Percentiles rank a stretch among this genome's conserved stretches.
Conservation (phyloP, 2,113 vertebrate species). For the Atrichornis clamosus region DNA sequence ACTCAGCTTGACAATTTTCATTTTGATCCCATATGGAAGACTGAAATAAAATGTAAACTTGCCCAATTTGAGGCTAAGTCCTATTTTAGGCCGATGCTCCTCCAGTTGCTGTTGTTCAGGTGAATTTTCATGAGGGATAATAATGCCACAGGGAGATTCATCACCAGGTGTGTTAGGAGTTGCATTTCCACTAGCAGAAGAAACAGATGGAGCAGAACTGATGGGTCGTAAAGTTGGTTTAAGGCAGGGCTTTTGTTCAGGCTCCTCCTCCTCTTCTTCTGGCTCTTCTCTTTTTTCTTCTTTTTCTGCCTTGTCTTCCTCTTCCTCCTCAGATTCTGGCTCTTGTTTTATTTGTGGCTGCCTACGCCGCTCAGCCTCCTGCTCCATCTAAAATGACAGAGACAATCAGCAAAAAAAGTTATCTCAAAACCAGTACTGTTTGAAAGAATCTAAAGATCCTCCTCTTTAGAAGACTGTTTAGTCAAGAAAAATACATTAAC, state of each 20-base stretch:
- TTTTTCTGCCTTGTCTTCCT: constrained; percentile 86
- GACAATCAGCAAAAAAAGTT: neutral
- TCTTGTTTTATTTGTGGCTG: constrained; percentile 90
- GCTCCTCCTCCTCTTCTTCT: constrained; percentile 84
- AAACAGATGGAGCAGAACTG: constrained; percentile 91
- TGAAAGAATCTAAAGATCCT: neutral
- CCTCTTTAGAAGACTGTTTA: neutral
- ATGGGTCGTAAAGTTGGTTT: constrained; percentile 96
- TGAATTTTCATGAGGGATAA: constrained; percentile 98
- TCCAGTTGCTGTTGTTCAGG: constrained; percentile 90
- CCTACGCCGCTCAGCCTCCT: constrained; percentile 93
- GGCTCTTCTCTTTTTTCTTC: constrained; percentile 87
- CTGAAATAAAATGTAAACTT: constrained; percentile 36
- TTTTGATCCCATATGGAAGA: neutral
- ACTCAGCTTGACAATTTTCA: neutral
- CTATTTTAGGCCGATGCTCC: constrained; percentile 94
- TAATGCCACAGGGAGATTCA: constrained; percentile 97
- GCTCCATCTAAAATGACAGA: constrained; percentile 87
- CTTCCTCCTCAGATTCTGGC: constrained; percentile 83
- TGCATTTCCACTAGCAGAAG: constrained; percentile 91
- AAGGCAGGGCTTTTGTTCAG: constrained; percentile 87
- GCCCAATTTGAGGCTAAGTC: constrained; percentile 96
- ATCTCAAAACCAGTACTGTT: neutral
- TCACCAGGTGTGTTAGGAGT: constrained; percentile 93
- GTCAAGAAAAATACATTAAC: neutral